A percentile compares a stretch with the other conserved stretches of the same genome.
Conservation (phyloP, 1,140 invertebrate genomes). For the Bombyx mandarina region DNA sequence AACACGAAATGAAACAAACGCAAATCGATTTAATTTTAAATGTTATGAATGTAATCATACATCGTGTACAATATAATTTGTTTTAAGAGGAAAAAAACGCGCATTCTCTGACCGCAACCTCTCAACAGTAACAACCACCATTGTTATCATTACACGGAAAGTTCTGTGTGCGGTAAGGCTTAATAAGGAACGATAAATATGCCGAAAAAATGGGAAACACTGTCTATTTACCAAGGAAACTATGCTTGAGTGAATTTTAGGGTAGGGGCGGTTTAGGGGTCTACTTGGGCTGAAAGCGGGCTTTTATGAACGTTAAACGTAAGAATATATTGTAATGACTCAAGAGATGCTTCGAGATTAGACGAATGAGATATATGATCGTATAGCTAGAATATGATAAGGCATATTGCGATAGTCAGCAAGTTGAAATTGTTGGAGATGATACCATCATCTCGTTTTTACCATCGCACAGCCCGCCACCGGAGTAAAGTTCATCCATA, state of each 20-base stretch:
- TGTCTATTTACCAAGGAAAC: constrained; percentile 12
- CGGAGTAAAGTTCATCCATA: too few relatives aligned
- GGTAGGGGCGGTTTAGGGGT: not conserved
- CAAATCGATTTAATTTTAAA: too few relatives aligned
- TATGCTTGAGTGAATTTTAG: constrained; percentile 7
- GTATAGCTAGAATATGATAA: not conserved
- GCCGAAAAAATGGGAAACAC: constrained; percentile 14
- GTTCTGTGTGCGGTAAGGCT: constrained; percentile 13
- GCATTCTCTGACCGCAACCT: constrained; percentile 7
- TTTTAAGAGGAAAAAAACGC: constrained; percentile 4
- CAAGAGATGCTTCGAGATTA: not conserved
- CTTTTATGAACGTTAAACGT: not conserved
- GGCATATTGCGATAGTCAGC: not conserved
- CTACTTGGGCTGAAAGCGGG: not conserved
- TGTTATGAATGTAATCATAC: too few relatives aligned
- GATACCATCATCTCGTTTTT: too few relatives aligned
- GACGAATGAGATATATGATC: not conserved
- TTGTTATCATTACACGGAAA: constrained; percentile 21
- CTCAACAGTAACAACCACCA: constrained; percentile 10
- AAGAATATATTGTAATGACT: not conserved
- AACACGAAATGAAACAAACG: too few relatives aligned
- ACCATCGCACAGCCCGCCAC: too few relatives aligned
- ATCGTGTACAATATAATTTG: too few relatives aligned
- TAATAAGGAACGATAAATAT: constrained; percentile 25
- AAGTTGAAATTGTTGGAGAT: too few relatives aligned